Base-by-base conservation (phyloP, 2,797 vertebrate genomes). In the Diglossa cyanea region DNA sequence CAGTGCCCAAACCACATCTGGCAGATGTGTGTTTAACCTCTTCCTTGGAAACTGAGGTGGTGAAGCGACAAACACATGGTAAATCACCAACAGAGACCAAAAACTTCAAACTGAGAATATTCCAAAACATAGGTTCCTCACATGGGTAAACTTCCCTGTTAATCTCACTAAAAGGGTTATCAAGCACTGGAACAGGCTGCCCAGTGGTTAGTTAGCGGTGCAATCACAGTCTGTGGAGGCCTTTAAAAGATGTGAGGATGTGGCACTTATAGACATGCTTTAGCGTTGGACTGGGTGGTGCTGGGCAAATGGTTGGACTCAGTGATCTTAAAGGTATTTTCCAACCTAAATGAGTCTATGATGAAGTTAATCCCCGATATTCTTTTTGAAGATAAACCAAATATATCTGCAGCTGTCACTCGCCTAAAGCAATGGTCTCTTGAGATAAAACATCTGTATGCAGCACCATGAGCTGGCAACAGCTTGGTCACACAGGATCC, bases 291-390 rank as follows among this genome's bases (percentile, higher is more conserved):
- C 39, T 73, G 65, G 40, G 21, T 28, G 57, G 28, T 21, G 25
- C 9, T 44, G 28, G 5, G 26, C 30, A 73, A 68, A 65, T 0
- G 0, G 28, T 15, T 53, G 31, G 55, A 70, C 51, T 70, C 2
- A 1, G 42, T 17, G 10, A 75, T 37, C 30, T 62, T 37, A 39
- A 48, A 17, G 20, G 9, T 37, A n/a, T 92, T 92, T 85, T 86
- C 50, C 70, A 80, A 30, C 12, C 20, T 24, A n/a, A 82, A n/a
- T 13, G 4, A 62, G 25, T 66, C 30, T 6, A 14, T 26, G 12
- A 57, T 40, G 18, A 63, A 26, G 4, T 45, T 55, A 70, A 81
- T 57, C 26, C 13, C 18, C 23, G 35, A 42, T 39, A 37, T 1
- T 57, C 19, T 42, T 45, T 90, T 42, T 79, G 53, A 88, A 80